Evolutionary conservation across 2,888 invertebrate genomes (phyloP).

Genomic region (Eilema sororculum): DNA sequence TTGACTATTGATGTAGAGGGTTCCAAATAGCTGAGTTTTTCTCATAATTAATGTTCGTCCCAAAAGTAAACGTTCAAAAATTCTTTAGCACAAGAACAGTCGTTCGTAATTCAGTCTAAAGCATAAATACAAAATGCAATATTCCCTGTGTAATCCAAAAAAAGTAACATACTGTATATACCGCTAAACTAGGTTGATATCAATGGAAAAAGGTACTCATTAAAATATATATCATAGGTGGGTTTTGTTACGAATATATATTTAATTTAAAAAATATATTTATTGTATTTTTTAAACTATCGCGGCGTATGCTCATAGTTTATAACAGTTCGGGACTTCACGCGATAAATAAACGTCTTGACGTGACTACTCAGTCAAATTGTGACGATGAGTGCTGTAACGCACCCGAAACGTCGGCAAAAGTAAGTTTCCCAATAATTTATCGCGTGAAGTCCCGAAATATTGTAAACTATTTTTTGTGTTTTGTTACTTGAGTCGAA

Average conservation of each 20-base stretch:
- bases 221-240: not conserved
- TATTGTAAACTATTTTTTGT: too few relatives aligned
- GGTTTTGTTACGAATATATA: not conserved
- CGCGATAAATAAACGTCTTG: too few relatives aligned
- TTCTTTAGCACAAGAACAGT: slow-evolving; percentile 77
- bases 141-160: slow-evolving; percentile 64
- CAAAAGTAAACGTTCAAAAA: slow-evolving; percentile 65
- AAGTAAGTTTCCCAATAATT: too few relatives aligned
- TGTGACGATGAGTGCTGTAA: too few relatives aligned
- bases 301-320: too few relatives aligned
- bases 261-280: too few relatives aligned
- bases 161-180: slow-evolving; percentile 19
- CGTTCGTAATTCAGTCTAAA: slow-evolving; percentile 71
- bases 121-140: slow-evolving; percentile 73
- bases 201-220: not conserved
- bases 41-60: slow-evolving; percentile 32
- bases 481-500: too few relatives aligned
- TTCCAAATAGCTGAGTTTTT: not conserved
- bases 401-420: too few relatives aligned
- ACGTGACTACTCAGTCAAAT: too few relatives aligned
- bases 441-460: too few relatives aligned
- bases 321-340: too few relatives aligned
- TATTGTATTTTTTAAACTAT: too few relatives aligned
- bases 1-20: slow-evolving; percentile 11
- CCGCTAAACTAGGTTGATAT: slow-evolving; percentile 29